Evolutionary conservation across 2,797 vertebrate genomes (phyloP).

Genomic region (Rhinophrynus dorsalis): DNA sequence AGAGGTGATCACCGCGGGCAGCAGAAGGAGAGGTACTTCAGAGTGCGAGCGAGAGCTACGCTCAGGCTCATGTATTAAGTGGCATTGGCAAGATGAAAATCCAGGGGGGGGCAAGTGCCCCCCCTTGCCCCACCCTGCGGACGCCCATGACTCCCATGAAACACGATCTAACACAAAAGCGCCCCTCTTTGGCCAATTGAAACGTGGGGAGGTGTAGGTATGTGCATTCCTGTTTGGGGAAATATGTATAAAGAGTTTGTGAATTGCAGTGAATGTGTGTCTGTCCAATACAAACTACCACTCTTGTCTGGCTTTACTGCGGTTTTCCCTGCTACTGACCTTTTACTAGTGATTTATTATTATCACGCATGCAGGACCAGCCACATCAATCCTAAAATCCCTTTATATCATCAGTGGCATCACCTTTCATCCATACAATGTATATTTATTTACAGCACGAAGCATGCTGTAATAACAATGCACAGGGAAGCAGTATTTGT

Average conservation of each 20-base stretch:
- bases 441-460: conserved; percentile 17
- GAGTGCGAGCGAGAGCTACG: no score
- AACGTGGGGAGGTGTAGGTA: no score
- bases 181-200: no score
- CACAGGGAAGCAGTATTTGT: conserved; percentile 1
- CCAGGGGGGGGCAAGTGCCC: no score
- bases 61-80: no score
- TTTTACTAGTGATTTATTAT: conserved; percentile 41
- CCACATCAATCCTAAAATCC: conserved; percentile 36
- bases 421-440: conserved; percentile 24
- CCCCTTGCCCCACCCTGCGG: no score
- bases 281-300: background rate
- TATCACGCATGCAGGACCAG: conserved; percentile 23
- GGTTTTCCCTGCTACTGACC: conserved; percentile 26
- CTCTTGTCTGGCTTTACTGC: conserved; percentile 6
- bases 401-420: conserved; percentile 32
- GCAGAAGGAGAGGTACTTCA: no score
- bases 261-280: conserved; percentile 6
- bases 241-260: conserved; percentile 11
- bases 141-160: no score
- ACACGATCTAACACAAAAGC: no score
- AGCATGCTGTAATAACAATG: no score
- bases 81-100: no score
- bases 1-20: no score
- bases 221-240: conserved; percentile 1